Conservation (phyloP, 2,797 vertebrate species). For the Micromesistius poutassou region DNA sequence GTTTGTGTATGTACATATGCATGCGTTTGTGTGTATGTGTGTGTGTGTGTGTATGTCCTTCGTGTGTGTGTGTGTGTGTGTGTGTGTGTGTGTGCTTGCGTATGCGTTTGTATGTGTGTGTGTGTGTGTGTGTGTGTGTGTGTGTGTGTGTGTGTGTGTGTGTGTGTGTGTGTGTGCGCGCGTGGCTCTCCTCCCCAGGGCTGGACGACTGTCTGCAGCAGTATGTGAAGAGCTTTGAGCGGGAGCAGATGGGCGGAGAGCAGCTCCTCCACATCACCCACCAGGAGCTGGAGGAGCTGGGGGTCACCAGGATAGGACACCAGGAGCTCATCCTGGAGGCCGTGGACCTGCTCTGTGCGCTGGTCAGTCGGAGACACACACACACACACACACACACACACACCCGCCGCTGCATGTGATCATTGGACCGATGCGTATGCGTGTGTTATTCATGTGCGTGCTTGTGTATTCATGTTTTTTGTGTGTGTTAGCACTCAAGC, state of each 20-base stretch:
- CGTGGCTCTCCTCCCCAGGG: conserved; percentile 61
- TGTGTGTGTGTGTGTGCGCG: not conserved
- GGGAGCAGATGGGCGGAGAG: conserved; percentile 85
- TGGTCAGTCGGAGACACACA: conserved; percentile 71
- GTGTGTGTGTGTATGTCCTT: not conserved
- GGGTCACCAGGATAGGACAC: conserved; percentile 85
- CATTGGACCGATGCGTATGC: not conserved
- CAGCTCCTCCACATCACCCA: conserved; percentile 88
- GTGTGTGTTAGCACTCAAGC: not conserved
- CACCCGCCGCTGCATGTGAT: not conserved
- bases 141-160: not conserved
- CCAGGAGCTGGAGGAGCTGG: conserved; percentile 87
- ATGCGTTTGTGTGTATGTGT: not conserved
- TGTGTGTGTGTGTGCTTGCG: not conserved
- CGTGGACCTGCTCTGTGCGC: conserved; percentile 82
- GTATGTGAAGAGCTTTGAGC: conserved; percentile 90
- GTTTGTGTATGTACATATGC: too few species aligned
- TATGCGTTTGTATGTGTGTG: not conserved
- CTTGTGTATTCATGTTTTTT: not conserved
- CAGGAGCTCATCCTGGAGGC: conserved; percentile 90
- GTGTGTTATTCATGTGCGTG: not conserved
- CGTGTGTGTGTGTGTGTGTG: not conserved
- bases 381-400: too few species aligned
- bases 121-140: not conserved
- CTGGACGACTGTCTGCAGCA: conserved; percentile 88